A percentile compares a stretch with the other conserved stretches of the same genome.
Conservation (phyloP, 2,797 vertebrate genomes). For the Periophthalmus magnuspinnatus region DNA sequence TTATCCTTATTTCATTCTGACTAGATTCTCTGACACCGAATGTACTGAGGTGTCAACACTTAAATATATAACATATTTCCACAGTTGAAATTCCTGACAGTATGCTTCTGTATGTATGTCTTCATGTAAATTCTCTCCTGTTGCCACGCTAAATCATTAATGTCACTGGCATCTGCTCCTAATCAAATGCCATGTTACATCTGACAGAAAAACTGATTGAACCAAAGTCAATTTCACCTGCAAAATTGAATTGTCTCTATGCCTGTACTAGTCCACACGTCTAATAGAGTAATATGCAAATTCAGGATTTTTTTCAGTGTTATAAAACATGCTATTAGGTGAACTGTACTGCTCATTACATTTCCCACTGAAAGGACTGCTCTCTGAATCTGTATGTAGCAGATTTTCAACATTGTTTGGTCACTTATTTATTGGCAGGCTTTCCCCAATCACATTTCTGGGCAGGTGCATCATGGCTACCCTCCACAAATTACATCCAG, state of each 20-base stretch:
- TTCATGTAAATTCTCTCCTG: not conserved
- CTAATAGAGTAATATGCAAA: not conserved
- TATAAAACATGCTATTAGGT: conserved; percentile 1
- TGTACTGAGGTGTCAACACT: not conserved
- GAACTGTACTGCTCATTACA: not conserved
- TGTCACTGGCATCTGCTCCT: not conserved
- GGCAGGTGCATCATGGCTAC: conserved; percentile 73
- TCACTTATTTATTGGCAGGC: conserved; percentile 63
- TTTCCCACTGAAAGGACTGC: conserved; percentile 10
- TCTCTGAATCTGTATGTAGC: conserved; percentile 28
- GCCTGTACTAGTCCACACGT: not conserved
- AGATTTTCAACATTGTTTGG: conserved; percentile 56
- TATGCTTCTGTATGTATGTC: not conserved
- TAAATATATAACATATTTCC: not conserved
- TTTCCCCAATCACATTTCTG: conserved; percentile 66
- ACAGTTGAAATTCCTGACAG: not conserved
- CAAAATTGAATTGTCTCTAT: conserved; percentile 8
- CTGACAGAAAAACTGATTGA: conserved; percentile 5
- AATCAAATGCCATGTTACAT: not conserved
- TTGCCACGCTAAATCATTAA: conserved; percentile 1
- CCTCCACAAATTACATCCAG: conserved; percentile 76
- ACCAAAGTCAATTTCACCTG: conserved; percentile 1
- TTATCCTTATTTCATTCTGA: not conserved
- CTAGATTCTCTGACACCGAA: not conserved
- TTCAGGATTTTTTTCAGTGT: not conserved